Evolutionary conservation across 2,797 vertebrate species (phyloP), one percentile per base, ranked within the genome.

Genomic region (Chaunax sp.): DNA sequence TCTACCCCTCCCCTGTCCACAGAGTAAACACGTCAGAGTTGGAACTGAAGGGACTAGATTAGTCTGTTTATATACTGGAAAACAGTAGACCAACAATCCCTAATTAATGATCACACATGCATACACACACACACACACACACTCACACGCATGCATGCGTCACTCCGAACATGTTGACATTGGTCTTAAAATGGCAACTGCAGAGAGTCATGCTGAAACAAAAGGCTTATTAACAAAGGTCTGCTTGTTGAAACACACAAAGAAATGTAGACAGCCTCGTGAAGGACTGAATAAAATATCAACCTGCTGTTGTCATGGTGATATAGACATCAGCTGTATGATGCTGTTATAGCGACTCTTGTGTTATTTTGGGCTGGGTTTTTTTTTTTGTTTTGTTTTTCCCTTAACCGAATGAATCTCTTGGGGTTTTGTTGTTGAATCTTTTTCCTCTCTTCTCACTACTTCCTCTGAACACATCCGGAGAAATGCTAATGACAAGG

Each of bases 401-500:
- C 45, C 22, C 45, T 20, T 64, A 85, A 54, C 52, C 5, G 30
- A 26, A 53, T 72, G 47, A 75, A 67, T 84, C 77, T 86, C 85
- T 37, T 63, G 77, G 82, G 77, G 38, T 69, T 68, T 65, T 51
- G 13, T 25, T 59, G 60, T 69, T 66, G 55, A 72, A 69, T 69
- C 19, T 68, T 53, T 46, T 19, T 15, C 25, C 25, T 18, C 20
- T 59, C 52, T 59, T 62, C 49, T 59, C 51, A 63, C 47, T 40
- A 28, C 71, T 57, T 75, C 66, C 84, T 82, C 81, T 75, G 75
- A 91, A 87, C 74, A 73, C 78, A 84, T 83, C 78, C 69, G 54
- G 77, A 86, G 88, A 90, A 91, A 89, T 89, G 88, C 82, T 90
- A 91, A 93, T 90, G 83, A 85, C 68, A 56, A 57, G 67, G 9